These are phyloP conservation scores for Pluvianellus socialis DNA, from an alignment of 2,113 vertebrate species.

Conservation along the genomic window DNA sequence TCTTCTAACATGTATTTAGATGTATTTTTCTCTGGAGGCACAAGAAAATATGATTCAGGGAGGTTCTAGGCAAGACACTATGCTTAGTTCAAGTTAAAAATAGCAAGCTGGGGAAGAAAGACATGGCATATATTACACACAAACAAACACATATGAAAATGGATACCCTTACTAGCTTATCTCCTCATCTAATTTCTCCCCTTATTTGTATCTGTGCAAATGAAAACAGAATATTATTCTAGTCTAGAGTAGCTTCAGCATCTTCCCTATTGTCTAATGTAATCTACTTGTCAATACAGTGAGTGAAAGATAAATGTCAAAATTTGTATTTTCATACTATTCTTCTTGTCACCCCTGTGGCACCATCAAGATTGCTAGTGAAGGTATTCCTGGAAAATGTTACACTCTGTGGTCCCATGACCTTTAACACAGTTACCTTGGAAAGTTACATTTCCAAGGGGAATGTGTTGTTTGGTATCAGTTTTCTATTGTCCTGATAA, in stretches of 20 bases:
- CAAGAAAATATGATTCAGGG: not conserved
- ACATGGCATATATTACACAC: not conserved
- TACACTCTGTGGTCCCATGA: not conserved
- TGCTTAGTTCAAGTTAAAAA: constrained; percentile 19
- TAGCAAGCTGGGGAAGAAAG: not conserved
- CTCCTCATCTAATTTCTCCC: not conserved
- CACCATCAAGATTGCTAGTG: not conserved
- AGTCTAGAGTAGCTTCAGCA: not conserved
- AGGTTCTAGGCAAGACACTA: not conserved
- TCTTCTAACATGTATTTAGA: not conserved
- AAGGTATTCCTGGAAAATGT: not conserved
- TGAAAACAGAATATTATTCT: not conserved
- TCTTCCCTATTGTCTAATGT: not conserved
- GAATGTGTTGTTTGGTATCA: not conserved
- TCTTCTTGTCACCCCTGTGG: not conserved
- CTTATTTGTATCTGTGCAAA: not conserved
- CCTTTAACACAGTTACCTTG: not conserved
- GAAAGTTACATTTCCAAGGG: not conserved
- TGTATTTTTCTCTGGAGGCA: not conserved
- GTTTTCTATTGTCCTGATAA: not conserved
- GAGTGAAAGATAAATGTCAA: not conserved
- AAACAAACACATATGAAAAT: not conserved
- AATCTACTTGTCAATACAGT: not conserved
- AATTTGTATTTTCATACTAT: not conserved
- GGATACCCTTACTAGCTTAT: not conserved